Conservation (phyloP, 2,888 invertebrate species). For the Cantharis lateralis region DNA sequence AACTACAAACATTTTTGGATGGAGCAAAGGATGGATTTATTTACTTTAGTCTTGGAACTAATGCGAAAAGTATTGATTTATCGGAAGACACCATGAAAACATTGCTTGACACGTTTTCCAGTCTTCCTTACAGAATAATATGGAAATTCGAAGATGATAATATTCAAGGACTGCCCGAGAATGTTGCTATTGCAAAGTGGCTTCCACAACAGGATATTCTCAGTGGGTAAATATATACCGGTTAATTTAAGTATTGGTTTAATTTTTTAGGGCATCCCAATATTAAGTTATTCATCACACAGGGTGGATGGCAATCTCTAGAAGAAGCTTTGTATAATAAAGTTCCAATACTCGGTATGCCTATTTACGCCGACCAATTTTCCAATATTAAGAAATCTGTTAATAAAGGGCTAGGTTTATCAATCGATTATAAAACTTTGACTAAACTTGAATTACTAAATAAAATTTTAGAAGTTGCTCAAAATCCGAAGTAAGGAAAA, state of each 20-base stretch:
- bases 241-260: background rate
- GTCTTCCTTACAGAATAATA: slow-evolving; percentile 43
- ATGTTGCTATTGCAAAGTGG: slow-evolving; percentile 35
- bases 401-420: background rate
- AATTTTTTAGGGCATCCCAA: background rate
- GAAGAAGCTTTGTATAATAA: background rate
- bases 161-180: slow-evolving; percentile 35
- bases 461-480: background rate
- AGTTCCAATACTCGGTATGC: background rate
- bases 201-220: slow-evolving; percentile 11
- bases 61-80: slow-evolving; percentile 40
- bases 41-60: slow-evolving; percentile 48
- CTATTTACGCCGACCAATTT: background rate
- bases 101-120: slow-evolving; percentile 42
- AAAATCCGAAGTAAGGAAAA: background rate
- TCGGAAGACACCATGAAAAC: slow-evolving; percentile 33
- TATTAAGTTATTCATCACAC: background rate
- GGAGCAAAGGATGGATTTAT: slow-evolving; percentile 42
- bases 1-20: slow-evolving; percentile 43
- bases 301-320: background rate
- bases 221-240: background rate
- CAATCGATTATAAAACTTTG: background rate
- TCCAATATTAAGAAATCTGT: background rate
- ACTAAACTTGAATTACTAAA: background rate
- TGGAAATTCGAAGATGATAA: slow-evolving; percentile 47